phyloP scores from a whole-genome alignment of 2,113 vertebrate species.

The Xiphophorus hellerii region DNA sequence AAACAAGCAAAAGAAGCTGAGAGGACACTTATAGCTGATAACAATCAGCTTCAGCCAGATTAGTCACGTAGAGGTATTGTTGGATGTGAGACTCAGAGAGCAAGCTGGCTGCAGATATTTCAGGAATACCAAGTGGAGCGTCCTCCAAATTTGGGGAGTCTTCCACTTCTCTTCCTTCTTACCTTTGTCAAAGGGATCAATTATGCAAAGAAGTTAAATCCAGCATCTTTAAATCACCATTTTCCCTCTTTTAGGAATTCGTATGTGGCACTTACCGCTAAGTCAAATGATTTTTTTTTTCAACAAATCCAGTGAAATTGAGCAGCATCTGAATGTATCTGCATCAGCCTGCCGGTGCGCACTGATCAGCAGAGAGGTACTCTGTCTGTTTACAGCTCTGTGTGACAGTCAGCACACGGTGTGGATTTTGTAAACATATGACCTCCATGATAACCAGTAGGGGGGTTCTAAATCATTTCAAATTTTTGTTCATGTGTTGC shows the following conservation, averaged over 20 bases:
- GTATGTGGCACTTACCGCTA: not conserved
- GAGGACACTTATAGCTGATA: conserved; percentile 46
- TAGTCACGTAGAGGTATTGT: conserved; percentile 50
- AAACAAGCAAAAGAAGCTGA: conserved; percentile 57
- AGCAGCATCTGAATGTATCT: conserved; percentile 19
- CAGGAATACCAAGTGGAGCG: conserved; percentile 47
- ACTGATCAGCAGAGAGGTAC: conserved; percentile 28
- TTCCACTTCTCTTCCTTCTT: conserved; percentile 24
- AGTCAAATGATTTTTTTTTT: not conserved
- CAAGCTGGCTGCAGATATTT: conserved; percentile 48
- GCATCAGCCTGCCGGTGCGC: conserved; percentile 8
- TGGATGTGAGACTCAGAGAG: conserved; percentile 45
- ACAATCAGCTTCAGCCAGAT: conserved; percentile 43
- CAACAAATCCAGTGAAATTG: conserved; percentile 24
- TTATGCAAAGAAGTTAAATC: conserved; percentile 52
- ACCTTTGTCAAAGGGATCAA: conserved; percentile 38
- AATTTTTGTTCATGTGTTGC: conserved; percentile 83
- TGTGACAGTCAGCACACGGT: conserved; percentile 62
- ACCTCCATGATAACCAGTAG: conserved; percentile 76
- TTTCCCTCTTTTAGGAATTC: not conserved
- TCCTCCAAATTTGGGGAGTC: conserved; percentile 37
- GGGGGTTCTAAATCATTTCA: conserved; percentile 78
- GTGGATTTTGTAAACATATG: conserved; percentile 76
- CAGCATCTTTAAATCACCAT: not conserved
- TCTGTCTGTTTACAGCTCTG: conserved; percentile 39